phyloP scores from a whole-genome alignment of 2,113 vertebrate species.

The Sitta europaea region DNA sequence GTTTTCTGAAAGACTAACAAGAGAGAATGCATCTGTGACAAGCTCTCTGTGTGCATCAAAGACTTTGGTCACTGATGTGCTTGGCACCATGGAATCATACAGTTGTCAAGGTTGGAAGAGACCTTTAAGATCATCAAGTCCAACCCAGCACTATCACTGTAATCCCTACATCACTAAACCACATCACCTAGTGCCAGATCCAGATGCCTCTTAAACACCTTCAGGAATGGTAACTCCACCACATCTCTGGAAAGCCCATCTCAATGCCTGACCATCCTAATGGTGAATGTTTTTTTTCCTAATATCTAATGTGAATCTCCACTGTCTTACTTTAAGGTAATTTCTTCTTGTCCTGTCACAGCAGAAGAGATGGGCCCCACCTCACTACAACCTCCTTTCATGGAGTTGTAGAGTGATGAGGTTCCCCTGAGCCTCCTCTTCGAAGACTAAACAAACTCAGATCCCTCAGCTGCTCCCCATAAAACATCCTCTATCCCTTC shows the following conservation, averaged over 20 bases:
- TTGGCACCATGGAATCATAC: neutral
- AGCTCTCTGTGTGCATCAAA: neutral
- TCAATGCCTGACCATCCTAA: neutral
- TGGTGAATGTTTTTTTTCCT: neutral
- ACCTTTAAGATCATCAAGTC: neutral
- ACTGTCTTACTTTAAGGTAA: neutral
- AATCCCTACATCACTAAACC: neutral
- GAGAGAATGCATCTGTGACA: neutral
- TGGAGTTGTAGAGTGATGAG: neutral
- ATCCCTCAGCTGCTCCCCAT: neutral
- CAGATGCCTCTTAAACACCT: neutral
- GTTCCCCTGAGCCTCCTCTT: neutral
- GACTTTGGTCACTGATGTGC: neutral
- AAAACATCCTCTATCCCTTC: neutral
- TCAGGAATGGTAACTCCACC: neutral
- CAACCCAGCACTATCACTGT: neutral
- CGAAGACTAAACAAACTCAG: neutral
- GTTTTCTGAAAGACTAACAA: neutral
- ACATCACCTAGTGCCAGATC: too few species aligned
- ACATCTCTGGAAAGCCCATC: neutral
- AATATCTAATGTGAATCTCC: neutral
- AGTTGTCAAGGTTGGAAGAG: neutral
- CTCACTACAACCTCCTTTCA: neutral
- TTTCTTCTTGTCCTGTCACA: neutral
- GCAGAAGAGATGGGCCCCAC: fast-evolving